Conservation (phyloP, 2,888 invertebrate genomes). For the Lymantria monacha region DNA sequence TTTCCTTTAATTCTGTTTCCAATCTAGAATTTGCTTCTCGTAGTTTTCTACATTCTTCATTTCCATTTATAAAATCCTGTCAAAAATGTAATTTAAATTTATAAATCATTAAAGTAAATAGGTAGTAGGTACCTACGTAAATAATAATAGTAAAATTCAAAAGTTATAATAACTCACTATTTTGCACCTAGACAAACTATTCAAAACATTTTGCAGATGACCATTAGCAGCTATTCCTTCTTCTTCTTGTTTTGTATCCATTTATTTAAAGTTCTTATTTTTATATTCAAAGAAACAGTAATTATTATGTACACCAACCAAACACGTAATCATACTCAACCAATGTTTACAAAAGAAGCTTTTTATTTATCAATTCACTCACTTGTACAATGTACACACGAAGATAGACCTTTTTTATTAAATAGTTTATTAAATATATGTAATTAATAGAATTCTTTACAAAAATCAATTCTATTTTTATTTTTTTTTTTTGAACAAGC, state of each 20-base stretch:
- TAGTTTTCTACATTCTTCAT: conserved; percentile 58
- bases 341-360: too few relatives aligned
- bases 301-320: too few relatives aligned
- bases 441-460: too few relatives aligned
- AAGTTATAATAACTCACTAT: conserved; percentile 39
- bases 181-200: conserved; percentile 63
- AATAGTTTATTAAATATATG: too few relatives aligned
- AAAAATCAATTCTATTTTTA: too few relatives aligned
- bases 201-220: conserved; percentile 56
- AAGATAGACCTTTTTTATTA: too few relatives aligned
- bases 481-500: too few relatives aligned
- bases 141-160: background rate
- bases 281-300: background rate
- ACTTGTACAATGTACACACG: too few relatives aligned
- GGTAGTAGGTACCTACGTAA: background rate
- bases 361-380: too few relatives aligned
- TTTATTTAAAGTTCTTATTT: conserved; percentile 4
- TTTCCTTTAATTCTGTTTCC: conserved; percentile 60
- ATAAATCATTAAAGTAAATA: background rate
- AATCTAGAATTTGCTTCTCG: conserved; percentile 59
- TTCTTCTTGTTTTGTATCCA: conserved; percentile 38
- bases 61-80: conserved; percentile 58
- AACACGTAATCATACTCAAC: too few relatives aligned
- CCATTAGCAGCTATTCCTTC: conserved; percentile 32
- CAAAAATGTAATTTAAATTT: background rate